A percentile compares a stretch with the other conserved stretches of the same genome.
Evolutionary conservation across 2,888 invertebrate genomes (phyloP).

Genomic region (Noctuana brunneofusca): DNA sequence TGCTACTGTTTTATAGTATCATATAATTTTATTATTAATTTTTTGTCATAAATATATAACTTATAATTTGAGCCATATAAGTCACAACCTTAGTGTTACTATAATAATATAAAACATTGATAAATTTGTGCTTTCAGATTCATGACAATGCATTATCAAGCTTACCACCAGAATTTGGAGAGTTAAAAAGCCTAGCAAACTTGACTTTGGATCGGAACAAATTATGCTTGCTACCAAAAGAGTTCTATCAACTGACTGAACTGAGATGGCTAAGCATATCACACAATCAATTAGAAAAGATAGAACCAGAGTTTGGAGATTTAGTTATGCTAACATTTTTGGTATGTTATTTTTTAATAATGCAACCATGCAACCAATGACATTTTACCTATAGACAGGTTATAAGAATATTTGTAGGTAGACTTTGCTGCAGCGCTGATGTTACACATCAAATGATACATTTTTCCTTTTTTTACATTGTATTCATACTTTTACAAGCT

Average conservation of each 20-base stretch:
- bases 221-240: conserved; percentile 82
- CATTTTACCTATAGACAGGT: no score
- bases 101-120: not conserved
- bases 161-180: conserved; percentile 89
- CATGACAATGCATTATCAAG: conserved; percentile 91
- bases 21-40: no score
- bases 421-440: no score
- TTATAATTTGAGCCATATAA: no score
- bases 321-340: conserved; percentile 87
- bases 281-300: conserved; percentile 86
- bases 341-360: conserved; percentile 51
- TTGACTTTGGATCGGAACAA: conserved; percentile 88
- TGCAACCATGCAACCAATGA: no score
- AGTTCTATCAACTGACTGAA: conserved; percentile 87
- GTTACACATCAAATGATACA: no score
- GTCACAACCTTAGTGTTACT: no score
- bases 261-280: conserved; percentile 88
- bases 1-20: no score
- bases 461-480: no score
- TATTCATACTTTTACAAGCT: no score
- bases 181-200: conserved; percentile 85
- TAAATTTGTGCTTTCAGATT: conserved; percentile 78
- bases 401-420: no score
- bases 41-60: no score
- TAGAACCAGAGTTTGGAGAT: conserved; percentile 89